Conservation (phyloP, 2,113 vertebrate species). For the Rattus rattus region DNA sequence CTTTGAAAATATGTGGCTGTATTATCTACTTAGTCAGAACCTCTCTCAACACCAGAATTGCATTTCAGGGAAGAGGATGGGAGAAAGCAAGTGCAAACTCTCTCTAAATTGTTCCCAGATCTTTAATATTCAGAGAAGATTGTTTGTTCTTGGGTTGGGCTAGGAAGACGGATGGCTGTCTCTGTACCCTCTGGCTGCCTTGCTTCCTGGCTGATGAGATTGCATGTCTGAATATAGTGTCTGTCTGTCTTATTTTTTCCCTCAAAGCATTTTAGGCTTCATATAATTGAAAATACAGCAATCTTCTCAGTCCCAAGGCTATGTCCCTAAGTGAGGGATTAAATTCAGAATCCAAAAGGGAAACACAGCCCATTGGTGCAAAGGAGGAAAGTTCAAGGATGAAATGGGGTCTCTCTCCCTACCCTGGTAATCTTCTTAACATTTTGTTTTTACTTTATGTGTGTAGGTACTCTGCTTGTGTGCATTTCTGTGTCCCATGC, state of each 20-base stretch:
- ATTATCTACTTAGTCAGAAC: slow-evolving; percentile 63
- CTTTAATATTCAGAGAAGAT: slow-evolving; percentile 69
- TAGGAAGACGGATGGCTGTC: slow-evolving; percentile 16
- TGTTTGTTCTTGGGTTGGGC: slow-evolving; percentile 40
- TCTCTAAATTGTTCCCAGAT: slow-evolving; percentile 51
- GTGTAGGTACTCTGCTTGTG: not conserved
- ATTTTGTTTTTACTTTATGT: not conserved
- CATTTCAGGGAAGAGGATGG: slow-evolving; percentile 59
- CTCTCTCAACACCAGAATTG: slow-evolving; percentile 58
- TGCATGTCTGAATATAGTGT: slow-evolving; percentile 48
- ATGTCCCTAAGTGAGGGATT: slow-evolving; percentile 6
- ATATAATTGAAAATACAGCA: slow-evolving; percentile 61
- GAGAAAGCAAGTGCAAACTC: slow-evolving; percentile 54
- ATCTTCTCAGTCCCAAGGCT: slow-evolving; percentile 15
- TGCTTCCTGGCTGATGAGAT: slow-evolving; percentile 59
- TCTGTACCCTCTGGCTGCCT: slow-evolving; percentile 26
- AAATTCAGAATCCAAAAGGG: slow-evolving; percentile 40
- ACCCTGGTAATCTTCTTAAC: not conserved
- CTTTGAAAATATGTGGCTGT: slow-evolving; percentile 68
- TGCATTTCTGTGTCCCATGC: not conserved
- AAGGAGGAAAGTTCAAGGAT: not conserved
- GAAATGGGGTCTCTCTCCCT: not conserved
- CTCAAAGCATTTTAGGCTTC: slow-evolving; percentile 40
- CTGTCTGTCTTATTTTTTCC: slow-evolving; percentile 36
- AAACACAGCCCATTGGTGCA: not conserved